These are phyloP conservation scores for Lepidurus couesii DNA, from an alignment of 1,140 invertebrate genomes.

Conservation along the genomic window DNA sequence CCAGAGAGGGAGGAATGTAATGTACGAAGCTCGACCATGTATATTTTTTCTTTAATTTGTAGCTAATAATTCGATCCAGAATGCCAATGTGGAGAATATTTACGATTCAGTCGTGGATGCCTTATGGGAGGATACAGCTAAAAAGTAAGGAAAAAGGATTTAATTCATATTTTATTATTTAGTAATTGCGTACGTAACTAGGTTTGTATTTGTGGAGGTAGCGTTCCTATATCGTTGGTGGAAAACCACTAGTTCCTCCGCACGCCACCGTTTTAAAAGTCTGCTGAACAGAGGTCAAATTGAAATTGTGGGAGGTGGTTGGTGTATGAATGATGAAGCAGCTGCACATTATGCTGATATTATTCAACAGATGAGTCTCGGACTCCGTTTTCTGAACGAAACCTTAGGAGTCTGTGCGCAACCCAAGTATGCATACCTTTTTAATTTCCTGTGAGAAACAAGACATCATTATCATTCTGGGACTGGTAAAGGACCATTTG, in stretches of 20 bases:
- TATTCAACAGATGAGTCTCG: conserved; percentile 52
- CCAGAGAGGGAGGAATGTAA: not conserved
- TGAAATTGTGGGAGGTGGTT: conserved; percentile 51
- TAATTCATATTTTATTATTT: not conserved
- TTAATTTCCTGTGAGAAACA: not conserved
- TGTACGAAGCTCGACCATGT: not conserved
- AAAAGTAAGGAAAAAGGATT: conserved; percentile 38
- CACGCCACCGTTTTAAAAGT: conserved; percentile 43
- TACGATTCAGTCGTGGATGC: conserved; percentile 50
- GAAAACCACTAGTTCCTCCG: conserved; percentile 44
- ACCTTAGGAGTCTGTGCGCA: conserved; percentile 59
- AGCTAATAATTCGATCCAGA: conserved; percentile 39
- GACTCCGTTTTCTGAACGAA: conserved; percentile 52
- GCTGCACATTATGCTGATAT: conserved; percentile 46
- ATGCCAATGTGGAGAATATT: conserved; percentile 45
- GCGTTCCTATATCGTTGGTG: conserved; percentile 56
- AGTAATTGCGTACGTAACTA: conserved; percentile 37
- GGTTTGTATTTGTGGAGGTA: conserved; percentile 47
- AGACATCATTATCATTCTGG: no score
- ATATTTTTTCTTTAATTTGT: conserved; percentile 29
- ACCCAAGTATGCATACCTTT: conserved; percentile 44
- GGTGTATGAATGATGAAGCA: conserved; percentile 43
- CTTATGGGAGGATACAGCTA: conserved; percentile 44
- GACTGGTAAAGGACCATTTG: conserved; percentile 51
- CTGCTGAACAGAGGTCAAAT: conserved; percentile 45